Percentiles rank a stretch among this genome's conserved stretches.
Conservation (phyloP, 2,797 vertebrate species). For the Gambelia wislizenii region DNA sequence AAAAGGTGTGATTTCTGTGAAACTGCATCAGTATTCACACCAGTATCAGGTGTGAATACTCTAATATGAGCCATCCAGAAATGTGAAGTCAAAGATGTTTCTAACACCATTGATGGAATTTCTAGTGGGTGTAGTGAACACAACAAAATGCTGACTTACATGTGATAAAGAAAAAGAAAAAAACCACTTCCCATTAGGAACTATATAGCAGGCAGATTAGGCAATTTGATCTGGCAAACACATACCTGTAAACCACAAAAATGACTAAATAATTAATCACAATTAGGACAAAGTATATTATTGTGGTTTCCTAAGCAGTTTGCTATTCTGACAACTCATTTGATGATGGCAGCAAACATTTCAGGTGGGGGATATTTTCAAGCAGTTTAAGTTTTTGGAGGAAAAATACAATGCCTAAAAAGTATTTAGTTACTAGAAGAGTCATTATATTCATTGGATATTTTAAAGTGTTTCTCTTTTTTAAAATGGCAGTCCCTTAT, state of each 20-base stretch:
- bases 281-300: neutral
- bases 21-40: neutral
- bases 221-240: conserved; percentile 2
- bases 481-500: neutral
- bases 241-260: conserved; percentile 49
- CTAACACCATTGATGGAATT: neutral
- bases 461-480: neutral
- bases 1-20: neutral
- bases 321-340: neutral
- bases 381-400: neutral
- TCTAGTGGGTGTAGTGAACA: neutral
- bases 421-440: neutral
- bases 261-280: conserved; percentile 40
- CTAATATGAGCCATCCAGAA: neutral
- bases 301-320: neutral
- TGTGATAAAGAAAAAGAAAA: conserved; percentile 45
- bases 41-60: neutral
- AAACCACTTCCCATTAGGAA: neutral
- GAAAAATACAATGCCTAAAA: neutral
- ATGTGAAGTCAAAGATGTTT: neutral
- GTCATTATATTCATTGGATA: neutral
- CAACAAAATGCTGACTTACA: conserved; percentile 33
- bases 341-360: neutral
- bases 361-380: neutral
- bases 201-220: conserved; percentile 34